Base-by-base conservation (phyloP, 2,797 vertebrate species). In the Pygocentrus nattereri region DNA sequence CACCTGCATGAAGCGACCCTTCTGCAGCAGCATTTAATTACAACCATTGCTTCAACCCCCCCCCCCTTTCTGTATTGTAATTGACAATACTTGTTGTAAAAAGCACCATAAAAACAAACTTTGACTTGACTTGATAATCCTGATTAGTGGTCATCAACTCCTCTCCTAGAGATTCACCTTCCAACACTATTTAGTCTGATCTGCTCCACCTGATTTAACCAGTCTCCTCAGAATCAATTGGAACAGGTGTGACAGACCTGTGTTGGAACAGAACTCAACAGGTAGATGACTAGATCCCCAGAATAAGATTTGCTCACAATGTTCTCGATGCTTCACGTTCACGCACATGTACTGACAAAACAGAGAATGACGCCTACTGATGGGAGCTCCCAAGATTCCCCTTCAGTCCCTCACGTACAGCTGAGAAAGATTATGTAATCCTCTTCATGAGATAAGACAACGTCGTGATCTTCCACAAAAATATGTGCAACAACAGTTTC, bases 341-440 rank as follows among this genome's bases (percentile, higher is more conserved):
- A n/a, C n/a, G n/a, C n/a, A n/a, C n/a, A n/a, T 21, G 19, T 52
- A 3, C 58, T 59, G 58, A 59, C 13, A 59, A 59, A 1, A 4
- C 23, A 8, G 1, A 58, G 54, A 12, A n/a, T 10, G 54, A 0
- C 10, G 54, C 54, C 1, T 8, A 10, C 54, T 56, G 6, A 21
- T 4, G 23, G 56, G n/a, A 59, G 13, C 58, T 58, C 54, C 21
- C 18, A n/a, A 21, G 21, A 58, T 52, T 52, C 10, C 50, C 50
- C 18, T 21, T 16, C 19, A 54, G 18, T 5, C 19, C 18, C 50
- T 54, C 50, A 54, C 19, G 0, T 10, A 21, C 58, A 1, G n/a
- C 58, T 23, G 6, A 44, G 1, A 12, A 23, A 70, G 72, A 47
- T 79, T 13, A 31, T 23, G 23, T 75, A 75, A 83, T 79, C 82